Evolutionary conservation across 1,140 invertebrate genomes (phyloP).

Genomic region (Drosophila nigromelanica): DNA sequence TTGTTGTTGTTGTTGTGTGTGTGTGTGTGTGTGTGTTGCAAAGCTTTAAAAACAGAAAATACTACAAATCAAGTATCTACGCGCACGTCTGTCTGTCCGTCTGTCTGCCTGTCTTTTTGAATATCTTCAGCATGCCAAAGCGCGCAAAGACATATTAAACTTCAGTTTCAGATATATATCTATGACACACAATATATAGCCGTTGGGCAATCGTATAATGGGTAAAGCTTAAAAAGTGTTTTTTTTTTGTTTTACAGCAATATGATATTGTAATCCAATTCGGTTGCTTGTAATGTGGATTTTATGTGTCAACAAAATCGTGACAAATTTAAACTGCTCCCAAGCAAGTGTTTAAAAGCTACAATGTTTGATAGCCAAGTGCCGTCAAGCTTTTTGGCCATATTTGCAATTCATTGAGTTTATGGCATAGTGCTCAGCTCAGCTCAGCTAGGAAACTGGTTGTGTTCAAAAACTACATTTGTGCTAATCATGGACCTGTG

Average conservation of each 20-base stretch:
- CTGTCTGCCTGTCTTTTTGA: neutral
- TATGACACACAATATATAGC: neutral
- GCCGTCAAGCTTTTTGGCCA: constrained; percentile 24
- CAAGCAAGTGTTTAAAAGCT: constrained; percentile 26
- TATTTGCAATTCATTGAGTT: constrained; percentile 34
- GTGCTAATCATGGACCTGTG: constrained; percentile 44
- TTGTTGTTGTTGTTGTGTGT: constrained; percentile 11
- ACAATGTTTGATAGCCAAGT: constrained; percentile 5
- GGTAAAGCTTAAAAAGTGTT: neutral
- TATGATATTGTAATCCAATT: neutral
- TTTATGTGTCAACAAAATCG: constrained; percentile 23
- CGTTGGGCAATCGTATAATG: neutral
- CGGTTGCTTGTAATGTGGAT: constrained; percentile 13
- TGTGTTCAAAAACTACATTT: constrained; percentile 35
- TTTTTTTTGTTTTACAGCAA: neutral
- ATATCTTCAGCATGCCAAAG: neutral
- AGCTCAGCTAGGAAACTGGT: constrained; percentile 24
- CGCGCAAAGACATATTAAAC: constrained; percentile 1
- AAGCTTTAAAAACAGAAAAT: constrained; percentile 7
- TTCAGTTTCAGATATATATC: constrained; percentile 1
- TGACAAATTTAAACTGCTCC: constrained; percentile 10
- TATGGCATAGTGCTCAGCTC: neutral
- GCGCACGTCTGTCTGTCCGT: neutral
- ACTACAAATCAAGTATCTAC: constrained; percentile 9
- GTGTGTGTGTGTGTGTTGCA: constrained; percentile 14